phyloP scores from a whole-genome alignment of 2,888 invertebrate genomes.

The Bombylius major region DNA sequence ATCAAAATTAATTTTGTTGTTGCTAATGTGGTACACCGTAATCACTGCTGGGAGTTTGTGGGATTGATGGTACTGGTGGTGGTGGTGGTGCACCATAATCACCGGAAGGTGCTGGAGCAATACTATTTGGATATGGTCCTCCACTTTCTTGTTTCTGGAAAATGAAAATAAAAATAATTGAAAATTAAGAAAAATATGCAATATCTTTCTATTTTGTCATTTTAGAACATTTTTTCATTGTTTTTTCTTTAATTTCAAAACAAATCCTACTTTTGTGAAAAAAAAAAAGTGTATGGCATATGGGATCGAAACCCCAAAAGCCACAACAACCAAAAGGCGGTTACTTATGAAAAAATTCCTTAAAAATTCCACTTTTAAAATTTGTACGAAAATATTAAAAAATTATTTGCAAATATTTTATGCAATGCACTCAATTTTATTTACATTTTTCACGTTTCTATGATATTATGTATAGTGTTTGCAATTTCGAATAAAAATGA shows the following conservation, averaged over 20 bases:
- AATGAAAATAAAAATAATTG: neutral
- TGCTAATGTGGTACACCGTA: slow-evolving; percentile 28
- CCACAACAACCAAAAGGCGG: too few species aligned
- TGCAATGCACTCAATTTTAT: too few species aligned
- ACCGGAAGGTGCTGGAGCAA: slow-evolving; percentile 27
- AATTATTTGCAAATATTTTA: too few species aligned
- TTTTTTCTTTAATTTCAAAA: too few species aligned
- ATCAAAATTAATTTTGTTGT: too few species aligned
- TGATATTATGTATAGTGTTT: neutral
- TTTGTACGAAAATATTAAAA: too few species aligned
- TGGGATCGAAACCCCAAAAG: too few species aligned
- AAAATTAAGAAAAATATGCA: neutral
- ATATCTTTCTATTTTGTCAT: too few species aligned
- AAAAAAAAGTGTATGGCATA: too few species aligned
- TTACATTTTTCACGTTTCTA: neutral
- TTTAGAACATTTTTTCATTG: neutral
- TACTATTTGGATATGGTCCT: slow-evolving; percentile 32
- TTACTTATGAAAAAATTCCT: too few species aligned
- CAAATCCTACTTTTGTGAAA: too few species aligned
- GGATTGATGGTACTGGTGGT: slow-evolving; percentile 26
- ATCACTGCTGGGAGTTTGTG: slow-evolving; percentile 32
- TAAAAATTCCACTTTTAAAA: too few species aligned
- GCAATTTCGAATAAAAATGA: neutral
- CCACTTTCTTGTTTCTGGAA: slow-evolving; percentile 31
- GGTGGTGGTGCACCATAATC: slow-evolving; percentile 33